Evolutionary conservation across 1,140 invertebrate genomes (phyloP).

Genomic region (Listronotus bonariensis): DNA sequence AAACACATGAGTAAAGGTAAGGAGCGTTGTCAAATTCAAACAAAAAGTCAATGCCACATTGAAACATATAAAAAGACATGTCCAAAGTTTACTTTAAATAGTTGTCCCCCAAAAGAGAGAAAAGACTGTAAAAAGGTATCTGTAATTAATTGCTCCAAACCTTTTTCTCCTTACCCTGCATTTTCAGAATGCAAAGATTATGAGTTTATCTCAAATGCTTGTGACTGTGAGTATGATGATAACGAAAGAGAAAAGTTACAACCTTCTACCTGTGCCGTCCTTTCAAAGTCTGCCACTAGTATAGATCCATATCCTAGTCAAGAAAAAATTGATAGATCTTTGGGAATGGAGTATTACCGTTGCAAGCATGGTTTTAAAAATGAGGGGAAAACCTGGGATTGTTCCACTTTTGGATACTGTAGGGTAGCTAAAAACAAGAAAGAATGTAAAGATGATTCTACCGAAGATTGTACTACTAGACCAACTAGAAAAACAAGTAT

Average conservation of each 20-base stretch:
- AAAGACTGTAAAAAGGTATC: background rate
- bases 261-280: conserved; percentile 9
- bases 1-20: too few relatives aligned
- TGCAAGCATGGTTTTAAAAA: conserved; percentile 20
- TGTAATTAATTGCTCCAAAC: conserved; percentile 9
- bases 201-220: conserved; percentile 3
- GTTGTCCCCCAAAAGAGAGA: background rate
- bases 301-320: conserved; percentile 5
- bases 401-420: conserved; percentile 13
- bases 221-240: conserved; percentile 9
- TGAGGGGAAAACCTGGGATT: conserved; percentile 22
- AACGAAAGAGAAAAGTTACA: conserved; percentile 18
- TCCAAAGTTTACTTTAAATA: conserved; percentile 10
- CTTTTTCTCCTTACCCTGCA: conserved; percentile 17
- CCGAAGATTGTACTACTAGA: background rate
- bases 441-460: background rate
- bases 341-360: conserved; percentile 19
- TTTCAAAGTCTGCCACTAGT: conserved; percentile 4
- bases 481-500: background rate
- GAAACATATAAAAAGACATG: conserved; percentile 10
- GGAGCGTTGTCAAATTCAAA: too few relatives aligned
- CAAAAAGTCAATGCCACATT: too few relatives aligned
- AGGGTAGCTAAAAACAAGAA: background rate
- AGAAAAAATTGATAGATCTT: conserved; percentile 16
- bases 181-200: conserved; percentile 19